phyloP scores from a whole-genome alignment of 1,140 invertebrate species.

The Drosophila gunungcola region DNA sequence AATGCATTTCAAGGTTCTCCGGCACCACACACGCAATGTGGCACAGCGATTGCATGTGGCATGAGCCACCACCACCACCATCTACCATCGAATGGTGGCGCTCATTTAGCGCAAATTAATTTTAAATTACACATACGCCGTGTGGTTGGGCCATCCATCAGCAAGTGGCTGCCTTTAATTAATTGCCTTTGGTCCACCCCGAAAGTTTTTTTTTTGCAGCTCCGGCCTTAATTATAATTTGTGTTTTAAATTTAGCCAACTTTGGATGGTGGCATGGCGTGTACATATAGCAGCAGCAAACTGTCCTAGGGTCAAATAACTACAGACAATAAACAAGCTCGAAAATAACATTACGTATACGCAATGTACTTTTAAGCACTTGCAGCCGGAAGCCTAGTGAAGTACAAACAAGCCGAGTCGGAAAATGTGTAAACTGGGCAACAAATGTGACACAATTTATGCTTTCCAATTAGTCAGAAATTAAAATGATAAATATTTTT shows the following conservation, averaged over 20 bases:
- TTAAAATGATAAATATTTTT: conserved; percentile 21
- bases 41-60: conserved; percentile 51
- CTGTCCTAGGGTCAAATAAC: conserved; percentile 25
- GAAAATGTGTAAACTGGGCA: conserved; percentile 5
- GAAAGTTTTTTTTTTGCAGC: background rate
- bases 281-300: conserved; percentile 4
- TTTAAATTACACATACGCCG: conserved; percentile 45
- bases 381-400: background rate
- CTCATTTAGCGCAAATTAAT: conserved; percentile 52
- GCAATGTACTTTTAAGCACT: conserved; percentile 33
- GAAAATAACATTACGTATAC: conserved; percentile 34
- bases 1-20: conserved; percentile 69
- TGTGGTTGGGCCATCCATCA: conserved; percentile 22
- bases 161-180: conserved; percentile 27
- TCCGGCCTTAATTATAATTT: conserved; percentile 41
- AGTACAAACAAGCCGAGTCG: conserved; percentile 3
- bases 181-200: conserved; percentile 31
- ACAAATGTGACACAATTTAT: conserved; percentile 19
- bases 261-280: conserved; percentile 6
- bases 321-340: conserved; percentile 29
- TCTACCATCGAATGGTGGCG: background rate
- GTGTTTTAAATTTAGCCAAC: conserved; percentile 28
- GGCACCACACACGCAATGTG: conserved; percentile 60
- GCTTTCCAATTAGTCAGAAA: conserved; percentile 5
- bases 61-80: background rate